Base-by-base conservation (phyloP, 2,888 invertebrate genomes). In the Eristalis pertinax region DNA sequence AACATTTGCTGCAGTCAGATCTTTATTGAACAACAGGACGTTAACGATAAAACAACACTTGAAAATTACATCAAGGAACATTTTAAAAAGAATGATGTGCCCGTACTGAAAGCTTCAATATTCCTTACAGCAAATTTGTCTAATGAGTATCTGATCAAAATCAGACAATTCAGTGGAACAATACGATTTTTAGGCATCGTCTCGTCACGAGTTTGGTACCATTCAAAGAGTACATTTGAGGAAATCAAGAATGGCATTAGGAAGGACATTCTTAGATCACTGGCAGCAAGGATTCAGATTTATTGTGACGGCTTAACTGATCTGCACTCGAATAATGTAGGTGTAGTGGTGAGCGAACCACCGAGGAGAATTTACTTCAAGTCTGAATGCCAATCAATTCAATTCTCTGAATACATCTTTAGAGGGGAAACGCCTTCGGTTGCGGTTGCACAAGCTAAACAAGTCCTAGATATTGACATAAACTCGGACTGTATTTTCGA, bases 381-480 rank as follows among this genome's bases (percentile, higher is more conserved):
- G 10, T 65, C 75, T 0, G 41, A 84, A 8, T 81, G 56, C n/a
- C 79, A 81, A 50, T 50, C 89, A 84, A 94, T 98, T 62, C 96
- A 96, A 87, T 94, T 98, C 43, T 97, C 97, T 72, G 98, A 98
- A 92, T 98, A 98, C 92, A 93, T 98, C 74, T 98, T 98, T 91
- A 97, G 98, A 29, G 98, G 98, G 0, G 98, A 98, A 93, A 96
- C 96, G 0, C 95, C 96, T 0, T 95, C 96, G 11, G 98, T 98
- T 90, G 97, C 97, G 0, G 94, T 97, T 60, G 94, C 96, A 56
- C 96, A 98, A 1, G 95, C 97, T 7, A 94, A 96, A 90, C 98
- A 98, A 91, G 94, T 98, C 74, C 94, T 98, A 15, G 97, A 97
- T 91, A 93, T 98, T 63, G 94, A 95, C 89, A 95, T 97, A 72